Evolutionary conservation across 2,113 vertebrate genomes (phyloP).

Genomic region (Turnix velox): DNA sequence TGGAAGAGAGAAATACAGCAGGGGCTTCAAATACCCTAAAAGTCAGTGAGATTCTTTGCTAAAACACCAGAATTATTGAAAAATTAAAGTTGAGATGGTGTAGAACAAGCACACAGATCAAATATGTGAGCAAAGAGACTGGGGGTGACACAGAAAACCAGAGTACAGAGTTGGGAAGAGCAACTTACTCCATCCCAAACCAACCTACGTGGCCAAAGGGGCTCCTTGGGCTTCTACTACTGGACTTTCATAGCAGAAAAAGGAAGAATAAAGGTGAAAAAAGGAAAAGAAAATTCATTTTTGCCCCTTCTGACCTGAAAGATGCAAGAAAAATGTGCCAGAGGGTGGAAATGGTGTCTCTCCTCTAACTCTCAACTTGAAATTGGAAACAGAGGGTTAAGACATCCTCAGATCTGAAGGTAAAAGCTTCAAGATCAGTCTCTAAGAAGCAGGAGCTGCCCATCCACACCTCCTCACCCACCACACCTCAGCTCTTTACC

Average conservation of each 20-base stretch:
- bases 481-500: neutral
- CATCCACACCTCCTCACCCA: rapidly evolving
- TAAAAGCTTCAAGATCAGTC: neutral
- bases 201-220: neutral
- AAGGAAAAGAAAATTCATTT: neutral
- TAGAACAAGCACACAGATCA: neutral
- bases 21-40: neutral
- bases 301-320: neutral
- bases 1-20: neutral
- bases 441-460: neutral
- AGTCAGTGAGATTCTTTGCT: neutral
- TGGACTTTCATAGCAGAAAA: neutral
- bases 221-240: neutral
- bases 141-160: neutral
- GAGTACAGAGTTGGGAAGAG: neutral
- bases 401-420: neutral
- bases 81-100: neutral
- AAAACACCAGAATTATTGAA: neutral
- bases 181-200: neutral
- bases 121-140: neutral
- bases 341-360: neutral
- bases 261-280: neutral
- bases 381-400: neutral
- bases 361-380: neutral
- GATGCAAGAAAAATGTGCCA: neutral